A percentile compares a stretch with the other conserved stretches of the same genome.
These are phyloP conservation scores for Sapayoa aenigma DNA, from an alignment of 2,113 vertebrate species.

Conservation along the genomic window DNA sequence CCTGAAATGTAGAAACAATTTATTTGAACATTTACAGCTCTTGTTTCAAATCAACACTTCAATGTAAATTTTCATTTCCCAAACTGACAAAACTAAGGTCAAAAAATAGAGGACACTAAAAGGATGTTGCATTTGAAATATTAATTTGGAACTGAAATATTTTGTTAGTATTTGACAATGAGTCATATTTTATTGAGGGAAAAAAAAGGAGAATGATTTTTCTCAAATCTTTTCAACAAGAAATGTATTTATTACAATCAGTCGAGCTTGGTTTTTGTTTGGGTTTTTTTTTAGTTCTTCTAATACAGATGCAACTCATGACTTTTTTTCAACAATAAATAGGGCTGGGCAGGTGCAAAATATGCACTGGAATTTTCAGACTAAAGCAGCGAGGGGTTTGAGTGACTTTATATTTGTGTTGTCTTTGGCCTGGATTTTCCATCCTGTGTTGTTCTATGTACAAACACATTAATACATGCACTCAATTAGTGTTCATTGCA, in stretches of 20 bases:
- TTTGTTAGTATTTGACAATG: neutral
- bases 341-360: neutral
- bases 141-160: neutral
- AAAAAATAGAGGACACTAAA: neutral
- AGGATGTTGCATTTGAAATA: neutral
- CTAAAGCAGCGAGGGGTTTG: neutral
- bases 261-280: neutral
- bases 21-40: neutral
- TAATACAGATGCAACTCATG: neutral
- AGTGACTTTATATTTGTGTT: neutral
- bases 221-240: neutral
- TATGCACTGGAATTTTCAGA: neutral
- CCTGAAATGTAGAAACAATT: neutral
- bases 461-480: neutral
- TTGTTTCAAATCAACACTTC: neutral
- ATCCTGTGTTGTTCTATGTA: neutral
- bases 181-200: neutral
- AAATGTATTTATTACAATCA: neutral
- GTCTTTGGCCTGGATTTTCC: neutral
- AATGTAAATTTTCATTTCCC: neutral
- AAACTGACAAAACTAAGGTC: neutral
- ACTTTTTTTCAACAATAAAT: neutral
- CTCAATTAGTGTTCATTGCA: neutral
- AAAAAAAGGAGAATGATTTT: rapidly evolving
- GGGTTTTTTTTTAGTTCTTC: too few relatives aligned